Percentiles rank a stretch among this genome's conserved stretches.
phyloP scores from a whole-genome alignment of 2,113 vertebrate genomes.

The Nibea albiflora region DNA sequence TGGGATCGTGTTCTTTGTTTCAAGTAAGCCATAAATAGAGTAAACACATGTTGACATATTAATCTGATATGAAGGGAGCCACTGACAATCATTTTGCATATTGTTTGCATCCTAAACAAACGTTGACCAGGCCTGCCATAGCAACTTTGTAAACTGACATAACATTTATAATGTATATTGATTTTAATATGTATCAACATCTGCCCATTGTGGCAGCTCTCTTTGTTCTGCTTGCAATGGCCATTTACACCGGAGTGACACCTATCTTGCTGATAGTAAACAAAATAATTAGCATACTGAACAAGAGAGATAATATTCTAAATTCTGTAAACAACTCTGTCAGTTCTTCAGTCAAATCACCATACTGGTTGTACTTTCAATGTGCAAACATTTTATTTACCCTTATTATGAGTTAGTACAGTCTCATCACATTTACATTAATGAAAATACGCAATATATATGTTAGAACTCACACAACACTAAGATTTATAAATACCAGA shows the following conservation, averaged over 20 bases:
- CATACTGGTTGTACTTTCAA: background rate
- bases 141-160: background rate
- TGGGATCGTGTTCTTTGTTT: slow-evolving; percentile 91
- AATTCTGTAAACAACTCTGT: background rate
- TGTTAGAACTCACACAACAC: background rate
- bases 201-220: slow-evolving; percentile 78
- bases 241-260: slow-evolving; percentile 91
- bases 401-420: background rate
- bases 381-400: background rate
- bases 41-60: background rate
- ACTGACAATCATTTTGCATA: slow-evolving; percentile 4
- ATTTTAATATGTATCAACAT: slow-evolving; percentile 8
- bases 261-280: background rate
- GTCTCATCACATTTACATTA: background rate
- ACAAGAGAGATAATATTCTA: no score
- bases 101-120: background rate
- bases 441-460: background rate
- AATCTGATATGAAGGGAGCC: background rate
- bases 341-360: background rate
- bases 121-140: no score
- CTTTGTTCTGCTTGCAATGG: slow-evolving; percentile 91
- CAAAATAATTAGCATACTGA: no score
- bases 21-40: slow-evolving; percentile 83
- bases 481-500: background rate
- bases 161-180: background rate